These are phyloP conservation scores for Pollenia amentaria DNA, from an alignment of 2,888 invertebrate species.

Conservation along the genomic window DNA sequence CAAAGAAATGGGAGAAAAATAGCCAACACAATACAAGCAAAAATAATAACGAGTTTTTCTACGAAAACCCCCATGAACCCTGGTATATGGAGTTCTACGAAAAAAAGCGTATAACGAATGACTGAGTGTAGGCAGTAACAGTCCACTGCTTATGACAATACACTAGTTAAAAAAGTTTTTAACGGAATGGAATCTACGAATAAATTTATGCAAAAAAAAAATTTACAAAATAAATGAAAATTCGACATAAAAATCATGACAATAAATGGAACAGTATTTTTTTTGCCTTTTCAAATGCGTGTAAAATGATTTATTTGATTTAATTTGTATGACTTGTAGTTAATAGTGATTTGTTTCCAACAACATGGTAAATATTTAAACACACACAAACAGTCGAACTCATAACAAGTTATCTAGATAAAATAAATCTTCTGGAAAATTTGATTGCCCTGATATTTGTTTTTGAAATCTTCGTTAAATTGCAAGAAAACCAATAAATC, in stretches of 20 bases:
- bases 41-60: constrained; percentile 10
- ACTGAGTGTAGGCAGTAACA: not conserved
- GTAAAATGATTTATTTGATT: constrained; percentile 81
- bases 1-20: constrained; percentile 24
- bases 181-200: constrained; percentile 5
- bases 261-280: constrained; percentile 81
- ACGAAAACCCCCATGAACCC: not conserved
- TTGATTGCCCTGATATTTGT: constrained; percentile 2
- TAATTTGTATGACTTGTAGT: constrained; percentile 39
- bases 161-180: constrained; percentile 25
- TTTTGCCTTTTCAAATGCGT: constrained; percentile 79
- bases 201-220: constrained; percentile 2
- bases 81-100: no score
- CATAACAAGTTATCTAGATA: not conserved
- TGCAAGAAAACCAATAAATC: constrained; percentile 11
- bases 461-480: constrained; percentile 9
- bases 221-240: not conserved
- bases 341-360: constrained; percentile 66
- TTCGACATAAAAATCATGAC: constrained; percentile 81
- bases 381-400: not conserved
- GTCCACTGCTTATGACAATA: constrained; percentile 26
- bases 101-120: not conserved
- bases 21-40: constrained; percentile 21
- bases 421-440: no score
- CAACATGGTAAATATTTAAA: not conserved